Base-by-base conservation (phyloP, 2,888 invertebrate genomes). In the Prostheceraeus crozeri region DNA sequence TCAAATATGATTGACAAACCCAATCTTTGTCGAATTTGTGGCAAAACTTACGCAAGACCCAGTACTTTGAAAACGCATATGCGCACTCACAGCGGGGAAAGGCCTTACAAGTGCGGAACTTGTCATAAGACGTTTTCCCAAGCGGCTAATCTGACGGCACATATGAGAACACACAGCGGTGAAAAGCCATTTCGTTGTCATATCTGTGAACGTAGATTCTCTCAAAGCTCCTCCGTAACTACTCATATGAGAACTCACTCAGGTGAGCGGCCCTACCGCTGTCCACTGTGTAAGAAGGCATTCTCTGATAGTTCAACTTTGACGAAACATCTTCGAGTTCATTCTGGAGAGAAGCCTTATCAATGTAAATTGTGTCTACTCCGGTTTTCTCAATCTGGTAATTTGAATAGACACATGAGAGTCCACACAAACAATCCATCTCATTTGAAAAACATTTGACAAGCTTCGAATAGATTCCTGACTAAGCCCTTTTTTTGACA, bases 201-300 rank as follows among this genome's bases (percentile, higher is more conserved):
- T 21, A 89, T 96, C 67, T 98, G 98, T 77, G 89, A 91, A 74
- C 82, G 96, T 63, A 83, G 90, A 69, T 98, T 98, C 77, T 93
- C 93, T 62, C 96, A 98, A 74, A 84, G 84, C 74, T 91, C 91
- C 63, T 81, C 81, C 1, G 91, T 98, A 57, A 98, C 96, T 59
- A 96, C 96, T 66, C 98, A 98, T 81, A 93, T 94, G 90, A 82
- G 96, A 72, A 98, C 96, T n/a, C 96, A 98, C 79, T 90, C 90
- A n/a, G 96, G 94, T n/a, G 94, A 96, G 75, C 82, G 93, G 60
- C 96, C 96, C 0, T 94, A 96, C 76, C 83, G 85, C 66, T 98
- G 96, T 79, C 83, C 88, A 66, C 84, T 90, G 69, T 98, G 98
- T 79, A 91, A 90, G 74, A 98, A 98, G 75, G 91, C 94, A 1